Evolutionary conservation across 2,113 vertebrate genomes (phyloP), one percentile per base, ranked within the genome.

Genomic region (Zeus faber): DNA sequence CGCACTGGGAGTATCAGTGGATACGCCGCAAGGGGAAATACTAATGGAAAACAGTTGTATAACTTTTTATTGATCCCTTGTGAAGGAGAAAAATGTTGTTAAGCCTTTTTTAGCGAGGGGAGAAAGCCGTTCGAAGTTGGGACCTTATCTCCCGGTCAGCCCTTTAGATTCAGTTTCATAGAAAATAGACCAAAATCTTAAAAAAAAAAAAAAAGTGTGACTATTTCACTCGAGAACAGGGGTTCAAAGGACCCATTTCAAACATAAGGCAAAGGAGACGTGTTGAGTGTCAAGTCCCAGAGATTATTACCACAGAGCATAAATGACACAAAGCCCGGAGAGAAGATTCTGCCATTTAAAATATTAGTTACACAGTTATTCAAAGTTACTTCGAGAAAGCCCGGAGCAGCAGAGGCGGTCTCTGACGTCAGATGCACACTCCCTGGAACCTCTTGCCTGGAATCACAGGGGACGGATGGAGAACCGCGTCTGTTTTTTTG

Each of bases 401-500:
- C 27, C 27, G 4, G 10, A 29, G 27, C 27, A 29, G 27, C 27
- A 29, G 27, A 10, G 27, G 27, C 13, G 21, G 25, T 40, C 40
- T 58, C 37, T 64, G 37, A 45, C 39, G 67, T 57, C 35, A 46
- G 63, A 60, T 52, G 39, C 31, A 23, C 26, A 3, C 16, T 13
- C 44, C 37, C 7, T 9, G 18, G 13, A 63, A 66, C 75, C 74
- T 76, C 48, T 63, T 56, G 4, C 16, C 47, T 52, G 3, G 27
- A 71, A 60, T 70, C 58, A 65, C 56, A 58, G 9, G 53, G 76
- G 47, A 51, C 20, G 21, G 59, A 69, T 59, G 49, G 63, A 72
- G 58, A 77, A 66, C 60, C 26, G 26, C 6, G 27, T 27, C 58
- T 72, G 65, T n/a, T 73, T 80, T 69, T 21, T 55, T 72, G 63